Conservation (phyloP, 2,797 vertebrate species). For the Bovichtus variegatus region DNA sequence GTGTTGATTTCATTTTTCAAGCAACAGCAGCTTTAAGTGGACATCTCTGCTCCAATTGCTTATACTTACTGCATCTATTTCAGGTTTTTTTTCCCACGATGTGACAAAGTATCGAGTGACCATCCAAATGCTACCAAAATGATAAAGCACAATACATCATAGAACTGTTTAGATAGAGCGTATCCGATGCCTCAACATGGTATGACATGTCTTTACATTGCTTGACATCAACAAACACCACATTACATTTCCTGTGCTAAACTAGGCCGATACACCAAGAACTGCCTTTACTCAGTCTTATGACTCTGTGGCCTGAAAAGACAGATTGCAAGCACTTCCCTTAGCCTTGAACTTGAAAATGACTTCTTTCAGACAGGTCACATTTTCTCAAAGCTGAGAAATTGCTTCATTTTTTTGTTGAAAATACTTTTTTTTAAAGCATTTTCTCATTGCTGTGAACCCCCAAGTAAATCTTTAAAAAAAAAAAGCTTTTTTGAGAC, state of each 20-base stretch:
- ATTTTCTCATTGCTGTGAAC: background rate
- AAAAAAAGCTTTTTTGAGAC: background rate
- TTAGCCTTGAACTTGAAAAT: constrained; percentile 18
- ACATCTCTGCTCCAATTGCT: background rate
- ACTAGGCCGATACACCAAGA: background rate
- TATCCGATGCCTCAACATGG: background rate
- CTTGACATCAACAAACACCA: constrained; percentile 13
- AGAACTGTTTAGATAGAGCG: background rate
- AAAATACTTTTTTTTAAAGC: constrained; percentile 2
- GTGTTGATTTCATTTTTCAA: no score
- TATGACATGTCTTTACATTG: constrained; percentile 6
- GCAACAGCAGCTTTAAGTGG: background rate
- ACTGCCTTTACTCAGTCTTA: constrained; percentile 1
- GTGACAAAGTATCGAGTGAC: background rate
- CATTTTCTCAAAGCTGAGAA: constrained; percentile 3
- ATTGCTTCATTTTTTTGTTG: background rate
- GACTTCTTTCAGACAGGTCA: background rate
- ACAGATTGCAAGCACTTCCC: constrained; percentile 8
- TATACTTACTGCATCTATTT: constrained; percentile 4
- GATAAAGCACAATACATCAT: background rate
- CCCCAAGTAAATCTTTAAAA: background rate
- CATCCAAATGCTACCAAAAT: background rate
- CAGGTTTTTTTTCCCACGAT: background rate
- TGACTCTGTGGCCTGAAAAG: background rate
- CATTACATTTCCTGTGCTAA: background rate